Percentiles rank a stretch among this genome's conserved stretches.
These are phyloP conservation scores for Amblyopsis rosae DNA, from an alignment of 2,113 vertebrate species.

Conservation along the genomic window DNA sequence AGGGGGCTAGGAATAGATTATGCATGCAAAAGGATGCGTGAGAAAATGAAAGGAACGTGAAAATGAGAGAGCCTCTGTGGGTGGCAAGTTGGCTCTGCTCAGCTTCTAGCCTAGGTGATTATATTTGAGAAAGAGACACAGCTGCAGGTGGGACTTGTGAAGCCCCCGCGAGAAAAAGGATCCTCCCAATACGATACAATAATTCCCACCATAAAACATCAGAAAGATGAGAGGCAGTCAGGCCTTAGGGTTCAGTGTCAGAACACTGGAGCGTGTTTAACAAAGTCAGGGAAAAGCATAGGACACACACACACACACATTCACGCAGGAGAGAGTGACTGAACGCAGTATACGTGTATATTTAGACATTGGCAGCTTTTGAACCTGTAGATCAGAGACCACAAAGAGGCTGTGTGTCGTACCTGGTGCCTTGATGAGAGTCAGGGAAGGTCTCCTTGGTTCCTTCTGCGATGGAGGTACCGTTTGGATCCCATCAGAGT, in stretches of 20 bases:
- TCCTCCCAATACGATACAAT: slow-evolving; percentile 23
- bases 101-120: slow-evolving; percentile 6
- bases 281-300: slow-evolving; percentile 12
- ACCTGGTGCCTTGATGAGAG: slow-evolving; percentile 73
- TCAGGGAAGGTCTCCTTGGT: slow-evolving; percentile 47
- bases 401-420: slow-evolving; percentile 46
- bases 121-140: slow-evolving; percentile 34
- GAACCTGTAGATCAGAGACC: slow-evolving; percentile 52
- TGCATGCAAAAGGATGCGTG: slow-evolving; percentile 40
- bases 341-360: slow-evolving; percentile 14
- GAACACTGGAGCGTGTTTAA: slow-evolving; percentile 13
- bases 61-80: slow-evolving; percentile 38
- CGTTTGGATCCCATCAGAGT: slow-evolving; percentile 20
- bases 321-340: background rate
- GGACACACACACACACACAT: background rate
- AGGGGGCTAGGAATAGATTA: slow-evolving; percentile 36
- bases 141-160: slow-evolving; percentile 19
- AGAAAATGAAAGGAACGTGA: slow-evolving; percentile 50
- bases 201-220: slow-evolving; percentile 57
- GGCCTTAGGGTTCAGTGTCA: slow-evolving; percentile 17
- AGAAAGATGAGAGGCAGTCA: slow-evolving; percentile 36
- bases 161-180: background rate
- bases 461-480: slow-evolving; percentile 6
- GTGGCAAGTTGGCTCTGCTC: slow-evolving; percentile 23
- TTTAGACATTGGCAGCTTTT: slow-evolving; percentile 47